phyloP scores from a whole-genome alignment of 2,797 vertebrate species.

The Cynodonichthys magdalenae region DNA sequence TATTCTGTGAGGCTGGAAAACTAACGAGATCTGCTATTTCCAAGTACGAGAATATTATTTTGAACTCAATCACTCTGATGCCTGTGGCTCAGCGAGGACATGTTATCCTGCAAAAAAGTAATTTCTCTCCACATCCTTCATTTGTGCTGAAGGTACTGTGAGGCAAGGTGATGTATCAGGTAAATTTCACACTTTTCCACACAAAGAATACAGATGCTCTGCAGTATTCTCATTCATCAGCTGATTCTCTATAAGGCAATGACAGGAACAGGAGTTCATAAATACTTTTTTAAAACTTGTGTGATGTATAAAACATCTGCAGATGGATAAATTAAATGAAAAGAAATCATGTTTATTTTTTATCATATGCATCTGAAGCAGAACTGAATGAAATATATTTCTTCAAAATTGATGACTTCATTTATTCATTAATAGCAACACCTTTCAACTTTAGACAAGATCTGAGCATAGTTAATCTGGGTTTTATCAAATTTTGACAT shows the following conservation, averaged over 20 bases:
- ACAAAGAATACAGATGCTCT: slow-evolving; percentile 7
- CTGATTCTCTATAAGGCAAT: slow-evolving; percentile 6
- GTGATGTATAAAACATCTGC: slow-evolving; percentile 1
- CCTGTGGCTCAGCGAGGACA: slow-evolving; percentile 43
- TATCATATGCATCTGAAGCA: neutral
- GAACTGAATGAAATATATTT: slow-evolving; percentile 6
- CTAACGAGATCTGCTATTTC: slow-evolving; percentile 27
- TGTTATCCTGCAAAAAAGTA: slow-evolving; percentile 22
- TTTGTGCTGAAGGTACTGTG: slow-evolving; percentile 31
- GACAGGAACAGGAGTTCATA: slow-evolving; percentile 4
- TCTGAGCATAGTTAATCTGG: neutral
- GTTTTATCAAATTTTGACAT: slow-evolving; percentile 31
- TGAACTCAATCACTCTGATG: slow-evolving; percentile 45
- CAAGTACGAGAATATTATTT: slow-evolving; percentile 35
- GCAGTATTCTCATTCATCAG: slow-evolving; percentile 24
- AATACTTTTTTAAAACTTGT: slow-evolving; percentile 2
- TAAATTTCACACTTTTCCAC: slow-evolving; percentile 39
- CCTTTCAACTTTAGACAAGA: slow-evolving; percentile 18
- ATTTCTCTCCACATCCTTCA: slow-evolving; percentile 43
- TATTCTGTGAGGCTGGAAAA: slow-evolving; percentile 21
- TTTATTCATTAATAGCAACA: slow-evolving; percentile 24
- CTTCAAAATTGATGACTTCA: slow-evolving; percentile 12
- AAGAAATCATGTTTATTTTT: neutral
- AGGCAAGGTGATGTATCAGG: slow-evolving; percentile 26
- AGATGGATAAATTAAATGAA: neutral